Conservation (phyloP, 1,140 invertebrate species). For the Drosophila lini region DNA sequence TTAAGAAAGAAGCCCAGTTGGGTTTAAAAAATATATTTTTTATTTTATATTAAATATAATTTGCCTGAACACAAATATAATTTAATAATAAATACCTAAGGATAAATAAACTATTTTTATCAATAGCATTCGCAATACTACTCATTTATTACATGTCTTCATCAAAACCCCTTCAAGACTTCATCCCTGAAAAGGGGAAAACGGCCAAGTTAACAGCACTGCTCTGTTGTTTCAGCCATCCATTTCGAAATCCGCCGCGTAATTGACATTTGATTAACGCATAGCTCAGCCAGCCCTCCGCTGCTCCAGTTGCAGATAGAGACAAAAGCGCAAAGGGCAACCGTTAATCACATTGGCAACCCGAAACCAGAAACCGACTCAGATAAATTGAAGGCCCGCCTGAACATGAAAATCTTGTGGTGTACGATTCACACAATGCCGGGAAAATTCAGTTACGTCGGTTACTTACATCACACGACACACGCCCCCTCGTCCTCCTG, state of each 20-base stretch:
- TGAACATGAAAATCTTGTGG: constrained; percentile 19
- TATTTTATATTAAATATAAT: no score
- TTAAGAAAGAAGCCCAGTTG: background rate
- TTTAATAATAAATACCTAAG: no score
- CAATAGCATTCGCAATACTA: no score
- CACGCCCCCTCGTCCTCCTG: constrained; percentile 19
- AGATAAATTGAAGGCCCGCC: constrained; percentile 64
- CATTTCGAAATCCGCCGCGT: constrained; percentile 65
- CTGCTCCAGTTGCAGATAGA: constrained; percentile 18
- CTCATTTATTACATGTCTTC: no score
- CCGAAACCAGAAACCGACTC: constrained; percentile 45
- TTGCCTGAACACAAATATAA: no score
- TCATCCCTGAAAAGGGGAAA: background rate
- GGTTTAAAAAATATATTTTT: no score
- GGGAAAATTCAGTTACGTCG: constrained; percentile 28
- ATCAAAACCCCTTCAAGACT: background rate
- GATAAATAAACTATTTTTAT: no score
- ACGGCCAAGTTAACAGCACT: background rate
- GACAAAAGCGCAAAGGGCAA: constrained; percentile 46
- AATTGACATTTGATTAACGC: constrained; percentile 81
- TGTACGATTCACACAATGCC: constrained; percentile 11
- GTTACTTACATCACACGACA: constrained; percentile 15
- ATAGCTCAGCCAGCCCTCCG: constrained; percentile 30
- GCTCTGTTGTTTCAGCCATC: constrained; percentile 15
- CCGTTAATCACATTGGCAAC: constrained; percentile 53